Conservation (phyloP, 2,113 vertebrate species). For the Oriolus oriolus region DNA sequence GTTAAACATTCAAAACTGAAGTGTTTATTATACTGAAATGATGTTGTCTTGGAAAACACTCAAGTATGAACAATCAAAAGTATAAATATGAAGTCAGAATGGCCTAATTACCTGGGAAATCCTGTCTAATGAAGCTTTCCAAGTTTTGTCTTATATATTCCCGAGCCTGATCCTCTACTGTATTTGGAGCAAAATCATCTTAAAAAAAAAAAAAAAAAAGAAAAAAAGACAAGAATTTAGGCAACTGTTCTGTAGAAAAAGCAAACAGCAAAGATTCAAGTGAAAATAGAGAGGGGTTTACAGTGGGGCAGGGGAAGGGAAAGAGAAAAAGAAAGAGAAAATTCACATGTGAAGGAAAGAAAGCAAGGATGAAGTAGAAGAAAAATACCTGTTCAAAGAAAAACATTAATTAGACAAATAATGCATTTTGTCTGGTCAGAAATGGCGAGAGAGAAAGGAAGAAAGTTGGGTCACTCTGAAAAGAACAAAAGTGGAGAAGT, state of each 20-base stretch:
- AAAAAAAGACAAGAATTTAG: neutral
- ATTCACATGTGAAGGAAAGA: constrained; percentile 4
- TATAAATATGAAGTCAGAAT: neutral
- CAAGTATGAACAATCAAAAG: neutral
- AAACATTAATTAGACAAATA: constrained; percentile 55
- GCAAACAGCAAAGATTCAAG: neutral
- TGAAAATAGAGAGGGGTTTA: neutral
- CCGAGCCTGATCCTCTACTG: constrained; percentile 81
- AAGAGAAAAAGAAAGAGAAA: neutral
- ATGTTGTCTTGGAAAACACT: neutral
- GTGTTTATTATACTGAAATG: neutral
- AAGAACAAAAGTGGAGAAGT: constrained; percentile 28
- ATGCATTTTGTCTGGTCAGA: constrained; percentile 45
- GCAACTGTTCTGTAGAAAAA: neutral
- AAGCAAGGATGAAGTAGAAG: constrained; percentile 36
- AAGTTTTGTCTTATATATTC: constrained; percentile 86
- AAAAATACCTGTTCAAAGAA: constrained; percentile 49
- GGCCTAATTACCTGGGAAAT: constrained; percentile 83
- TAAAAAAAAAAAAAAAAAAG: constrained; percentile 27
- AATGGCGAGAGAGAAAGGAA: constrained; percentile 21
- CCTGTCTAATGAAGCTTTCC: constrained; percentile 83
- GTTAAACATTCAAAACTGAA: neutral
- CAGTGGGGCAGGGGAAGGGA: neutral
- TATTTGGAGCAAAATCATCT: constrained; percentile 86
- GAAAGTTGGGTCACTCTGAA: constrained; percentile 42